Percentiles rank a stretch among this genome's conserved stretches.
These are phyloP conservation scores for Ostrea edulis DNA, from an alignment of 1,140 invertebrate genomes.

Conservation along the genomic window DNA sequence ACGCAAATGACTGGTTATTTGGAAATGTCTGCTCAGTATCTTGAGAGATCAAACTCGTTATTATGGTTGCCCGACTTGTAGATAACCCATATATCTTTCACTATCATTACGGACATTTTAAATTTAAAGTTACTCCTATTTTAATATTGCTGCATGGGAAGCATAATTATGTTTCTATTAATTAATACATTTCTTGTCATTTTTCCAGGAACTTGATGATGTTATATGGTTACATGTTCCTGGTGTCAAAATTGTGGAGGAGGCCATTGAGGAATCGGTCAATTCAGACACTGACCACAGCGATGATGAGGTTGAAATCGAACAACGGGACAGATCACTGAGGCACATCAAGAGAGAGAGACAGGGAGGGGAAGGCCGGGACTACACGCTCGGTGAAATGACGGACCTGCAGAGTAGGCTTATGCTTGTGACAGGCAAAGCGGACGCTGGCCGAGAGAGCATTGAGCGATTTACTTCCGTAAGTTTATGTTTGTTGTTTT, in stretches of 20 bases:
- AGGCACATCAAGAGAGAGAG: background rate
- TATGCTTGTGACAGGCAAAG: slow-evolving; percentile 67
- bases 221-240: background rate
- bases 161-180: no score
- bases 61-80: no score
- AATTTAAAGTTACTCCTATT: no score
- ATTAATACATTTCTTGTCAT: no score
- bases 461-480: slow-evolving; percentile 62
- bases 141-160: no score
- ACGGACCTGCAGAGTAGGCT: slow-evolving; percentile 65
- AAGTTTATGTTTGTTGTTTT: slow-evolving; percentile 30
- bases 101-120: no score
- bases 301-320: background rate
- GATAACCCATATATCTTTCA: no score
- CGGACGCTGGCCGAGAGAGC: slow-evolving; percentile 53
- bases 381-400: slow-evolving; percentile 53
- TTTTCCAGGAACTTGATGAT: background rate
- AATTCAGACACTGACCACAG: background rate
- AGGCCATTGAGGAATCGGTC: background rate
- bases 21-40: no score
- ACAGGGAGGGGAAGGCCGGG: background rate
- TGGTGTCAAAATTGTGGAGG: background rate
- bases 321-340: background rate
- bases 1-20: no score
- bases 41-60: no score